Evolutionary conservation across 2,797 vertebrate species (phyloP).

Genomic region (Coccyzus lansbergi): DNA sequence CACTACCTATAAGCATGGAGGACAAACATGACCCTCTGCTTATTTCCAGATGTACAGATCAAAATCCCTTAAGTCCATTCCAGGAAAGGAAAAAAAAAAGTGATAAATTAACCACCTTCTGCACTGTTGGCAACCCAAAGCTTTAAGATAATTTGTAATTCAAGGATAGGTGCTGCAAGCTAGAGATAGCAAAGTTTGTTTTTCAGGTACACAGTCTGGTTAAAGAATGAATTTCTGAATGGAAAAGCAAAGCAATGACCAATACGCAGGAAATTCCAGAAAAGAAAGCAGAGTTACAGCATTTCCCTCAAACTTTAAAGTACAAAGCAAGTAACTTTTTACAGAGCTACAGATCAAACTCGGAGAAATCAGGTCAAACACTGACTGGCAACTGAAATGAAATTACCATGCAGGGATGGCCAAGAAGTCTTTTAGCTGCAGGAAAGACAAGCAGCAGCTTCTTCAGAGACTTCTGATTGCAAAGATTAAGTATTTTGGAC

Average conservation of each 20-base stretch:
- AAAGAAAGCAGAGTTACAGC: constrained; percentile 53
- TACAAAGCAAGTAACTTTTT: constrained; percentile 41
- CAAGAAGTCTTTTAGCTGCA: constrained; percentile 18
- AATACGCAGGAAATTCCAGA: constrained; percentile 65
- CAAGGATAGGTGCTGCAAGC: neutral
- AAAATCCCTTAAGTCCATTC: neutral
- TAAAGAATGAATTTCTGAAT: constrained; percentile 38
- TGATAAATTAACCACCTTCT: neutral
- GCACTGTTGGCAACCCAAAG: neutral
- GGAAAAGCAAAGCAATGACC: constrained; percentile 48
- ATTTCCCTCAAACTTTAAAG: constrained; percentile 37
- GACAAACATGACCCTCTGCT: neutral
- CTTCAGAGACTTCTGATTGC: constrained; percentile 8
- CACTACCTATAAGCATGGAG: neutral
- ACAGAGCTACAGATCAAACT: constrained; percentile 63
- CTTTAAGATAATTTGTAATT: neutral
- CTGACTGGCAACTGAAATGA: constrained; percentile 46
- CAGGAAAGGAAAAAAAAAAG: neutral
- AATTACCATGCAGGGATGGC: neutral
- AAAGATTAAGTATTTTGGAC: constrained; percentile 14
- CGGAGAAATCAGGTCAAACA: constrained; percentile 23
- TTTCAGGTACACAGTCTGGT: constrained; percentile 33
- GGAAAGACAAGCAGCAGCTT: constrained; percentile 38
- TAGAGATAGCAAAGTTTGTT: constrained; percentile 4
- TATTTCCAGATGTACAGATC: constrained; percentile 43